Evolutionary conservation across 2,797 vertebrate genomes (phyloP).

Genomic region (Gadopsis bispinosus): DNA sequence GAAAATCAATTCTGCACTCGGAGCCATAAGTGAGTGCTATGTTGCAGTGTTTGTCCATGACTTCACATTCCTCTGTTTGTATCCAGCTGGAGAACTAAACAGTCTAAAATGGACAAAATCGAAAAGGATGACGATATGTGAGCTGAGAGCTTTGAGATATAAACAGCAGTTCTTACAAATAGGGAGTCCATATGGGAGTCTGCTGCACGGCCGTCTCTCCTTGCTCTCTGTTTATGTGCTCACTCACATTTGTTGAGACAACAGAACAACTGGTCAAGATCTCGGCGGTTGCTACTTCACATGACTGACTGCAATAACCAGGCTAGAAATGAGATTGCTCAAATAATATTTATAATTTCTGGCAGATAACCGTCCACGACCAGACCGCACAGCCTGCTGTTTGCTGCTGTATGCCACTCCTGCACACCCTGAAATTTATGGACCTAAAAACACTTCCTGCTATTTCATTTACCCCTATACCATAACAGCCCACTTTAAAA

Average conservation of each 20-base stretch:
- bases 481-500: constrained; percentile 66
- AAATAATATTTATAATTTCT: constrained; percentile 76
- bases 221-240: constrained; percentile 66
- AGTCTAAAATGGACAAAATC: constrained; percentile 31
- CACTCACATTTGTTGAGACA: constrained; percentile 71
- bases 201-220: constrained; percentile 22
- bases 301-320: constrained; percentile 30
- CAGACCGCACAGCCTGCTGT: constrained; percentile 64
- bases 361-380: constrained; percentile 66
- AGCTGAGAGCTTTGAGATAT: constrained; percentile 45
- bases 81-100: constrained; percentile 43
- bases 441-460: constrained; percentile 62
- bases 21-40: too few species aligned
- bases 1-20: constrained; percentile 18
- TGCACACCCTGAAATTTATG: constrained; percentile 57
- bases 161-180: constrained; percentile 57
- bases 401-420: constrained; percentile 31
- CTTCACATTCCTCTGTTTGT: constrained; percentile 23
- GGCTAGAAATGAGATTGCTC: constrained; percentile 27
- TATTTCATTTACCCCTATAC: constrained; percentile 56
- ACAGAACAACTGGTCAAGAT: constrained; percentile 68
- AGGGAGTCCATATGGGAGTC: constrained; percentile 37
- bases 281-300: constrained; percentile 38
- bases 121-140: constrained; percentile 38
- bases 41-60: too few species aligned